Evolutionary conservation across 2,888 invertebrate genomes (phyloP), one percentile per base, ranked within the genome.

Genomic region (Sisyra nigra): DNA sequence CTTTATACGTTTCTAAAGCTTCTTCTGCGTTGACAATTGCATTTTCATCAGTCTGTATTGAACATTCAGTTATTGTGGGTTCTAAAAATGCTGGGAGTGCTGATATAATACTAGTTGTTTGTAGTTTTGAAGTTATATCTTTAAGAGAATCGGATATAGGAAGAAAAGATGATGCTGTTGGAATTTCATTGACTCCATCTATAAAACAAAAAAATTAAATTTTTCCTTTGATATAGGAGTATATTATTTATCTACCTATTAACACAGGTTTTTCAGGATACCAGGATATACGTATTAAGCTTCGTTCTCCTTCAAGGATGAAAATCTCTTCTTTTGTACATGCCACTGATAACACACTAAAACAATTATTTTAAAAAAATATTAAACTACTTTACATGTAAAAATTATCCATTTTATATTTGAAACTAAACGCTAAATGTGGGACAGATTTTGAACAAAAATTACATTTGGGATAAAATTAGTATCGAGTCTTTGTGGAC

Each of bases 301-400:
- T 82, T 48, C 87, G 72, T 38, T 76, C 70, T 0, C 85, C 85
- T 58, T 86, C 84, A 52, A 92, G 64, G 40, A 91, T 68, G 64
- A 89, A 89, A 51, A 91, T 80, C 66, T 85, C 85, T 50, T 78
- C 76, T 56, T 72, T 73, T 52, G 69, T 66, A 50, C 76, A 76
- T 1, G 74, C 70, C 41, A 79, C 72, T 24, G 68, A 68, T 45
- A 73, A 54, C 45, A 74, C 69, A 50, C 74, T 74, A 60, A 13
- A 51, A 52, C 41, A 37, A 44, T 30, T 19, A 30, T 3, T 14
- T n/a, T 5, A 17, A 13, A 38, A n/a, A 17, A 15, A 7, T 24
- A 5, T 24, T 24, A 24, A 24, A 24, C 24, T 24, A 24, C n/a
- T n/a, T n/a, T n/a, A n/a, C n/a, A n/a, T n/a, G n/a, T n/a, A n/a